Percentiles rank a stretch among this genome's conserved stretches.
These are phyloP conservation scores for Andrena trimmerana DNA, from an alignment of 2,888 invertebrate genomes.

Conservation along the genomic window DNA sequence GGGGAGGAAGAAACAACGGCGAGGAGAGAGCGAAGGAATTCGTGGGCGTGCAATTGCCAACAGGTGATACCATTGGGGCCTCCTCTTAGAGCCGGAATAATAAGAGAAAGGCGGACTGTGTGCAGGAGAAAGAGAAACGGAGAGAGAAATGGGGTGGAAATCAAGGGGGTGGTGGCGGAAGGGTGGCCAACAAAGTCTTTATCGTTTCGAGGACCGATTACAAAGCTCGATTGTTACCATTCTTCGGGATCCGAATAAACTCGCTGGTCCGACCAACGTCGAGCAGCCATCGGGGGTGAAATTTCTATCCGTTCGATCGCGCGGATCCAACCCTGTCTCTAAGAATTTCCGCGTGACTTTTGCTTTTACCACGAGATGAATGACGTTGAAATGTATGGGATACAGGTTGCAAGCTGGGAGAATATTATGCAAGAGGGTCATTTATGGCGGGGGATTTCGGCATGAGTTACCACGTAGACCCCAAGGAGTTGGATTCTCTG, in stretches of 20 bases:
- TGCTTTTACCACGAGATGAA: not conserved
- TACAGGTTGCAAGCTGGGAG: no score
- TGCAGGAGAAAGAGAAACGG: conserved; percentile 60
- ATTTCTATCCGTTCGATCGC: conserved; percentile 36
- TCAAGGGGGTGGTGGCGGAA: conserved; percentile 69
- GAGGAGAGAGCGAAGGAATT: conserved; percentile 69
- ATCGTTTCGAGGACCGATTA: conserved; percentile 79
- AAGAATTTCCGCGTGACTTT: not conserved
- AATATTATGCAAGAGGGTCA: no score
- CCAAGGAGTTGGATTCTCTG: no score
- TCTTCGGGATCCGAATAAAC: conserved; percentile 77
- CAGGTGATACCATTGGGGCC: conserved; percentile 79
- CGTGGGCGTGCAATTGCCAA: conserved; percentile 77
- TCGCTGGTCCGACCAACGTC: conserved; percentile 58
- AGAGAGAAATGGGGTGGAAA: conserved; percentile 65
- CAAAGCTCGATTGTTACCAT: conserved; percentile 79
- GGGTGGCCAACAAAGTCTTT: conserved; percentile 79
- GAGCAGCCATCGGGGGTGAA: conserved; percentile 44
- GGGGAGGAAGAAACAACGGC: conserved; percentile 48
- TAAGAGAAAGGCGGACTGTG: conserved; percentile 74
- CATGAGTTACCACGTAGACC: no score
- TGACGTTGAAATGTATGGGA: not conserved
- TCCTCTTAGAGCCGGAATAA: conserved; percentile 76
- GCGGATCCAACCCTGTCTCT: not conserved
- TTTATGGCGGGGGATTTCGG: no score